Base-by-base conservation (phyloP, 1,140 invertebrate species). In the Anadara kagoshimensis region DNA sequence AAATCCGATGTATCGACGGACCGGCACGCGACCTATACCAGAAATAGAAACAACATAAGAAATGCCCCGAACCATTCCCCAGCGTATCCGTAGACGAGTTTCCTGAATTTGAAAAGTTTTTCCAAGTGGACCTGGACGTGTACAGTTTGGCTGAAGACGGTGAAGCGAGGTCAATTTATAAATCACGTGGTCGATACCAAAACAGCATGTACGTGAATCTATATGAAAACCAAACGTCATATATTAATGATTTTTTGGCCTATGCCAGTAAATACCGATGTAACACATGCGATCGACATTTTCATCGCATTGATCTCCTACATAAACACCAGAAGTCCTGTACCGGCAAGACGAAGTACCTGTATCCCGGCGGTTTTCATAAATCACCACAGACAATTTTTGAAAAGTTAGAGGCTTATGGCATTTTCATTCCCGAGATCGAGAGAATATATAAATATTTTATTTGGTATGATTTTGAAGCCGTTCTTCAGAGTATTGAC, bases 201-300 rank as follows among this genome's bases (percentile, higher is more conserved):
- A 20, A 68, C 22, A 68, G 51, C 51, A 57, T 67, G 65, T 53
- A 67, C 41, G 45, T 67, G 0, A 67, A 67, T 14, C 45, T 54
- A 11, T 67, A 41, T 36, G 41, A 67, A n/a, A 51, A 67, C 26
- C 65, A 67, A 26, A 14, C 56, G 12, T 57, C 53, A 3, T 67
- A 67, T n/a, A n/a, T n/a, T n/a, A n/a, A n/a, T n/a, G 66, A 73
- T 49, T 59, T 66, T 11, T 16, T 16, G 14, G 44, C 70, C 0
- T 73, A 73, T 16, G 41, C 44, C 12, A 47, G 36, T 22, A 59
- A 59, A 41, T 73, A 58, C 36, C 70, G 66, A 43, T 73, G 70
- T 24, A 29, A 26, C 5, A 66, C 45, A 0, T 73, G 71, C 44
- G 54, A 73, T 22, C 44, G 58, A 0, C 57, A 51, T 41, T 73